phyloP scores from a whole-genome alignment of 2,888 invertebrate species.

The Acronicta psi region DNA sequence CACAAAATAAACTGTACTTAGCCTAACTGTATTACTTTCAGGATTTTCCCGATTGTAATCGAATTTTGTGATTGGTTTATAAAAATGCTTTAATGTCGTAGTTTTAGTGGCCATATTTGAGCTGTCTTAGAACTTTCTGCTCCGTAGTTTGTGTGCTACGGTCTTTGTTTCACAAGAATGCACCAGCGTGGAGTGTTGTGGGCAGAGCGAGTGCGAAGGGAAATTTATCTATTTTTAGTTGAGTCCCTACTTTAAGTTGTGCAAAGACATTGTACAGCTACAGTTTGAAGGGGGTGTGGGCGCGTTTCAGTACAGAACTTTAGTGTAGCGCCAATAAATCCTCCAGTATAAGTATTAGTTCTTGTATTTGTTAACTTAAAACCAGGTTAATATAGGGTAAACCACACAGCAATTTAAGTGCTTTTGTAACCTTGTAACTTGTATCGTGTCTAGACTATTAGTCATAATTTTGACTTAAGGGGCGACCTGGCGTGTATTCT shows the following conservation, averaged over 20 bases:
- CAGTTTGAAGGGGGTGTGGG: slow-evolving; percentile 7
- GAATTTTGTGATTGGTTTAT: too few relatives aligned
- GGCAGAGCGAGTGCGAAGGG: slow-evolving; percentile 51
- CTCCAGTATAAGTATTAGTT: neutral
- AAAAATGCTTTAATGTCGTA: slow-evolving; percentile 51
- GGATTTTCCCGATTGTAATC: too few relatives aligned
- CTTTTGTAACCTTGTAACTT: slow-evolving; percentile 1
- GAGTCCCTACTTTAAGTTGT: slow-evolving; percentile 16
- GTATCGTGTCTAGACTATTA: neutral
- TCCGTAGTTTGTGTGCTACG: slow-evolving; percentile 64
- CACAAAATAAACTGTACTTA: too few relatives aligned
- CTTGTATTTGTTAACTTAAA: neutral
- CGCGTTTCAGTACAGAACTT: neutral
- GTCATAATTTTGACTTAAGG: neutral
- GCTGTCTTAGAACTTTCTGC: slow-evolving; percentile 49
- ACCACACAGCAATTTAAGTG: neutral
- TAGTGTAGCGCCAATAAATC: neutral
- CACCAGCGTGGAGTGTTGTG: slow-evolving; percentile 63
- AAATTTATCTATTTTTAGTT: slow-evolving; percentile 56
- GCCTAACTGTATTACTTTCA: too few relatives aligned
- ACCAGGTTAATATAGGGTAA: neutral
- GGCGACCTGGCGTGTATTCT: neutral
- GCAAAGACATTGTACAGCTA: slow-evolving; percentile 12
- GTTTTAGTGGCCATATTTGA: slow-evolving; percentile 52
- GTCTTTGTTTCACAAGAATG: slow-evolving; percentile 76